Evolutionary conservation across 2,113 vertebrate species (phyloP).

Genomic region (Xiphorhynchus elegans): DNA sequence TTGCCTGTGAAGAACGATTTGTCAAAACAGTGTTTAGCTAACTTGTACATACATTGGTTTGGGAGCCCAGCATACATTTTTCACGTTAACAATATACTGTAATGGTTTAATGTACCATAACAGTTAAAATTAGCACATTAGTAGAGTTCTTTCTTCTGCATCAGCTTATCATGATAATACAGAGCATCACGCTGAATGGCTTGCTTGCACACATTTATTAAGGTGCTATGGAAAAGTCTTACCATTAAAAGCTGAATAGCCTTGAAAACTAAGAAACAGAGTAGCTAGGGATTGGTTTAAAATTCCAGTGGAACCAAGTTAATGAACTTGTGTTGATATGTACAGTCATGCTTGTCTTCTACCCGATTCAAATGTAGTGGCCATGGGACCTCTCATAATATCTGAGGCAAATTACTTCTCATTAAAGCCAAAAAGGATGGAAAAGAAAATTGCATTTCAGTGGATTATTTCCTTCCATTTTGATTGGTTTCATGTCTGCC

Average conservation of each 20-base stretch:
- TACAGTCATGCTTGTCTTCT: slow-evolving; percentile 28
- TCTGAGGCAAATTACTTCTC: slow-evolving; percentile 14
- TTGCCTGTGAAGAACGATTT: slow-evolving; percentile 47
- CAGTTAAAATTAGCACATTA: slow-evolving; percentile 57
- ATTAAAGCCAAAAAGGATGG: background rate
- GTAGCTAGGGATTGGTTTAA: slow-evolving; percentile 14
- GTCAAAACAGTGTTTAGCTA: slow-evolving; percentile 43
- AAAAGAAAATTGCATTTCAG: slow-evolving; percentile 8
- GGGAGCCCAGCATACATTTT: background rate
- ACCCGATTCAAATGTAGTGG: background rate
- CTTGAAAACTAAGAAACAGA: background rate
- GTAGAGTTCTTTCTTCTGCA: slow-evolving; percentile 1
- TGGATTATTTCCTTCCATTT: slow-evolving; percentile 1
- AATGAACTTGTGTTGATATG: slow-evolving; percentile 43
- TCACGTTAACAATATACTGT: background rate
- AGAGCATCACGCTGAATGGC: background rate
- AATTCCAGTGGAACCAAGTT: slow-evolving; percentile 2
- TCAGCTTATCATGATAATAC: slow-evolving; percentile 5
- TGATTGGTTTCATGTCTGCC: background rate
- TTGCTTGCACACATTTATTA: slow-evolving; percentile 16
- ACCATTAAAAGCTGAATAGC: slow-evolving; percentile 26
- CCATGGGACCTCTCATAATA: background rate
- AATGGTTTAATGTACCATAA: slow-evolving; percentile 22
- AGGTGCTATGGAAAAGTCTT: background rate
- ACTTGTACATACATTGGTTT: background rate